Evolutionary conservation across 2,888 invertebrate genomes (phyloP).

Genomic region (Chaetogeoica ovagalla): DNA sequence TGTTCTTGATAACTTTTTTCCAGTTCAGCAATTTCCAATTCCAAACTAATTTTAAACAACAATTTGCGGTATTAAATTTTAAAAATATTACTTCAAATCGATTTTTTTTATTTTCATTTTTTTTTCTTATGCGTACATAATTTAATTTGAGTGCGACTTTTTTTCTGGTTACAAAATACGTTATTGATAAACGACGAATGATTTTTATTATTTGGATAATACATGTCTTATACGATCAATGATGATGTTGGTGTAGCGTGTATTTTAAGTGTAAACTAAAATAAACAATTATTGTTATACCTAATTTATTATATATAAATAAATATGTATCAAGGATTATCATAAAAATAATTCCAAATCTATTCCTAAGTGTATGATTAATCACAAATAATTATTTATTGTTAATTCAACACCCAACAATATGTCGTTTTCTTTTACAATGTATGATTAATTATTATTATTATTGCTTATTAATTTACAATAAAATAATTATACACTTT

Average conservation of each 20-base stretch:
- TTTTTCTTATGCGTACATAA: not conserved
- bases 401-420: not conserved
- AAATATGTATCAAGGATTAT: not conserved
- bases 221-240: not conserved
- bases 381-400: not conserved
- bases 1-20: slow-evolving; percentile 65
- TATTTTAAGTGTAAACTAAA: not conserved
- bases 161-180: too few species aligned
- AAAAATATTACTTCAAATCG: not conserved
- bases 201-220: not conserved
- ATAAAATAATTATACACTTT: too few species aligned
- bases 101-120: not conserved
- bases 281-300: too few species aligned
- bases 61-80: not conserved
- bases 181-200: too few species aligned
- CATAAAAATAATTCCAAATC: not conserved
- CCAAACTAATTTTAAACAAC: slow-evolving; percentile 59
- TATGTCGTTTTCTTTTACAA: too few species aligned
- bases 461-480: too few species aligned
- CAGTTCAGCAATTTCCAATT: slow-evolving; percentile 65
- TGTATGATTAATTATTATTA: too few species aligned
- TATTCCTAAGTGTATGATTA: not conserved
- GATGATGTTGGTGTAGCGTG: not conserved
- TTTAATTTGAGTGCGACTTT: too few species aligned
- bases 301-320: not conserved